Conservation (phyloP, 2,797 vertebrate genomes). For the Dryobates pubescens region DNA sequence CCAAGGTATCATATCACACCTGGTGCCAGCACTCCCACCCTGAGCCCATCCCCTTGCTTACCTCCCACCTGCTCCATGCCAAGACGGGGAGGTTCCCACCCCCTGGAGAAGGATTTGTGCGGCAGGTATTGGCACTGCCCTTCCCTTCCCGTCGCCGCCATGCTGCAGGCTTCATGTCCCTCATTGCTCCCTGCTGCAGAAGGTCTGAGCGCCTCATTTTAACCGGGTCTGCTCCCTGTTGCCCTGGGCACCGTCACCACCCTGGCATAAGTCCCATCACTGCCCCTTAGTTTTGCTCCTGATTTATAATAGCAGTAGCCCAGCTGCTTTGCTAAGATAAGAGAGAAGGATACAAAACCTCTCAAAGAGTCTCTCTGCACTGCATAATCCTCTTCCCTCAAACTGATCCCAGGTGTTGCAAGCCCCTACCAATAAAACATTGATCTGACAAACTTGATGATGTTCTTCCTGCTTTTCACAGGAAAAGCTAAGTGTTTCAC, state of each 20-base stretch:
- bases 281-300: neutral
- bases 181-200: neutral
- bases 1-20: neutral
- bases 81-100: accelerated
- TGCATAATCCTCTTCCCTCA: neutral
- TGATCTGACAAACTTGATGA: neutral
- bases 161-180: neutral
- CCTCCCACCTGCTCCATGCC: conserved; percentile 55
- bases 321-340: conserved; percentile 66
- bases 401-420: neutral
- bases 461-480: neutral
- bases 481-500: neutral
- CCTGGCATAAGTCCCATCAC: neutral
- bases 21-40: neutral
- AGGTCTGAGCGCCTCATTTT: neutral
- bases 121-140: neutral
- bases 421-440: neutral
- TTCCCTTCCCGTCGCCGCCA: neutral
- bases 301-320: conserved; percentile 46
- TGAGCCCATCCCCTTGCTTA: neutral
- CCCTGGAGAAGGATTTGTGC: neutral
- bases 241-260: accelerated
- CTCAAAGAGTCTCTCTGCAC: neutral
- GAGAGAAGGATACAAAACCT: neutral
- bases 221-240: neutral